Evolutionary conservation across 2,888 invertebrate genomes (phyloP).

Genomic region (Lycophotia porphyrea): DNA sequence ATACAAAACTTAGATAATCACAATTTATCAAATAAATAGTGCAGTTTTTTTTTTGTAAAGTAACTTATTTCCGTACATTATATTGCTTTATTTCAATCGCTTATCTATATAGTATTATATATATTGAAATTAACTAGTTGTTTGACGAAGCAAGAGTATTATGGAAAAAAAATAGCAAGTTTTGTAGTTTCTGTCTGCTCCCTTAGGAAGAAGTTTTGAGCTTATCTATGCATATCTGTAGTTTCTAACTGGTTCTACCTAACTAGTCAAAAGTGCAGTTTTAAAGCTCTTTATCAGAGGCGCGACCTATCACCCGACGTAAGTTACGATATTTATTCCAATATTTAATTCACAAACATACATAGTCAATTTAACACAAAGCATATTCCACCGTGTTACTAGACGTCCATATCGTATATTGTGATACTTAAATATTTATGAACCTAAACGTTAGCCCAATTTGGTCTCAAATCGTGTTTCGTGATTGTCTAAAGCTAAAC

Average conservation of each 20-base stretch:
- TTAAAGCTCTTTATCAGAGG: conserved; percentile 35
- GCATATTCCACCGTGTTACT: neutral
- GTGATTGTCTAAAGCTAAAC: neutral
- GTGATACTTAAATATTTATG: conserved; percentile 2
- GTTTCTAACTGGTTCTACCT: conserved; percentile 3
- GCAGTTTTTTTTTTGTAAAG: neutral
- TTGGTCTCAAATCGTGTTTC: neutral
- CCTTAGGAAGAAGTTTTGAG: neutral
- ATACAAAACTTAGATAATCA: conserved; percentile 38
- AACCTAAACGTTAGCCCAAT: neutral
- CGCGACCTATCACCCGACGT: conserved; percentile 2
- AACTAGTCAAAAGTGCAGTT: conserved; percentile 6
- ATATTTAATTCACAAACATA: conserved; percentile 15
- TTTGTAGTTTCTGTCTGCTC: neutral
- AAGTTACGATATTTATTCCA: neutral
- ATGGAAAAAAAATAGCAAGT: neutral
- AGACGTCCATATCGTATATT: conserved; percentile 8
- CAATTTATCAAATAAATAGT: conserved; percentile 22
- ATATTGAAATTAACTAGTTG: neutral
- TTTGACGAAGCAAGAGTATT: neutral
- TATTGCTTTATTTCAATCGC: conserved; percentile 17
- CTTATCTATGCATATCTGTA: conserved; percentile 8
- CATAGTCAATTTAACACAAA: conserved; percentile 7
- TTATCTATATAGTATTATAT: too few species aligned
- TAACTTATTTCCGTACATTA: conserved; percentile 7